Conservation (phyloP, 1,140 invertebrate genomes). For the Psix sp. region DNA sequence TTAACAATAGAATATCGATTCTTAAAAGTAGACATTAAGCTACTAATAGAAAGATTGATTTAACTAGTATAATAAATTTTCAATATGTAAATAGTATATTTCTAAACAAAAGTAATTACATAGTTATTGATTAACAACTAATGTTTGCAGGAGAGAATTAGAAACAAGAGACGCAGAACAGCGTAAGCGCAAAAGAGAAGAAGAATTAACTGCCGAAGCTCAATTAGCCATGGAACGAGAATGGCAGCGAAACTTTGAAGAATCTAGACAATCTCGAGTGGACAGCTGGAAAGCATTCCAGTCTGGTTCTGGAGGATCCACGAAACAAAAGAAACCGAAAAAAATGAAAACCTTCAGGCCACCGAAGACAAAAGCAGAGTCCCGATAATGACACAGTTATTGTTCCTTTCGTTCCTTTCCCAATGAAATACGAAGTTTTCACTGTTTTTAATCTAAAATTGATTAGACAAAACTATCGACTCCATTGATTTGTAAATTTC, state of each 20-base stretch:
- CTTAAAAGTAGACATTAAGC: too few relatives aligned
- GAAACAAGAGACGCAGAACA: slow-evolving; percentile 95
- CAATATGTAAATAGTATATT: too few relatives aligned
- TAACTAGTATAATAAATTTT: too few relatives aligned
- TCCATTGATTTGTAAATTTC: slow-evolving; percentile 8
- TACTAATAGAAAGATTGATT: too few relatives aligned
- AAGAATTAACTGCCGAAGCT: slow-evolving; percentile 95
- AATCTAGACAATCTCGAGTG: slow-evolving; percentile 94
- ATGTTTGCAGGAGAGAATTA: slow-evolving; percentile 81
- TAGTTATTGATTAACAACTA: too few relatives aligned
- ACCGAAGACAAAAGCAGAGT: slow-evolving; percentile 97
- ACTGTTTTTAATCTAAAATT: too few relatives aligned
- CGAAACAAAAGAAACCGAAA: slow-evolving; percentile 85
- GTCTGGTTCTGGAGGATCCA: slow-evolving; percentile 82
- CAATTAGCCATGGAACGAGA: slow-evolving; percentile 92
- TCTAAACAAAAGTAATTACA: too few relatives aligned
- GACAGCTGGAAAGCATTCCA: slow-evolving; percentile 98
- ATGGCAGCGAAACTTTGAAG: slow-evolving; percentile 99
- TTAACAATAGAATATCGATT: too few relatives aligned
- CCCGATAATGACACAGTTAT: slow-evolving; percentile 83
- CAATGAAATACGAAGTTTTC: too few relatives aligned
- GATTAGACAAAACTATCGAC: too few relatives aligned
- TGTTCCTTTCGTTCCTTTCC: neutral
- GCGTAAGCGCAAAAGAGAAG: slow-evolving; percentile 94
- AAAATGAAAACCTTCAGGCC: slow-evolving; percentile 91